Evolutionary conservation across 1,140 invertebrate genomes (phyloP).

Genomic region (Temnothorax curvispinosus): DNA sequence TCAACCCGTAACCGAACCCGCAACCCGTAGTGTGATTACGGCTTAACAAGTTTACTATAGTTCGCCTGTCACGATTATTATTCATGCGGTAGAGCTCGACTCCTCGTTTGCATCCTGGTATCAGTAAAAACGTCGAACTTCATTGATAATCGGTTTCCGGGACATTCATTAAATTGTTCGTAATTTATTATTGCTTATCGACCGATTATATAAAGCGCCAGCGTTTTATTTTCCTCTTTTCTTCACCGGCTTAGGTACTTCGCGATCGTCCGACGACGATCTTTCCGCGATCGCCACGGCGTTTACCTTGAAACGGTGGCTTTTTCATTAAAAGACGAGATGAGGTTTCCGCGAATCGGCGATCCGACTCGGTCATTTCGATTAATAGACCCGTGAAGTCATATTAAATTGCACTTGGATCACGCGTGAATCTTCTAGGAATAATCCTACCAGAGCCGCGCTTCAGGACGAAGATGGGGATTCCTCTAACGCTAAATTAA

Average conservation of each 20-base stretch:
- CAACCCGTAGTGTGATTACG: no score
- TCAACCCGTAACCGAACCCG: no score
- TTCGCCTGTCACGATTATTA: conserved; percentile 12
- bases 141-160: conserved; percentile 14
- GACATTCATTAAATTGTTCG: not conserved
- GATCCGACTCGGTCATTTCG: conserved; percentile 52
- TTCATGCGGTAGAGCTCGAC: not conserved
- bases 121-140: conserved; percentile 22
- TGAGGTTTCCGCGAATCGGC: conserved; percentile 41
- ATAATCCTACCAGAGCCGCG: conserved; percentile 6
- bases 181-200: conserved; percentile 4
- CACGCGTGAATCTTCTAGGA: conserved; percentile 40
- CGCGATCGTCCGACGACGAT: not conserved
- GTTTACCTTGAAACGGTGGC: conserved; percentile 55
- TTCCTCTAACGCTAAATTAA: conserved; percentile 30
- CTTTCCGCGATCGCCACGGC: not conserved
- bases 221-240: conserved; percentile 1
- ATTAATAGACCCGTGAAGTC: conserved; percentile 61
- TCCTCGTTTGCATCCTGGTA: not conserved
- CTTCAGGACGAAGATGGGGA: not conserved
- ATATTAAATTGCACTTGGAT: conserved; percentile 50
- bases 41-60: not conserved
- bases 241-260: not conserved
- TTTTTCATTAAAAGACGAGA: conserved; percentile 50
- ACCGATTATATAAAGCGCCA: not conserved